Evolutionary conservation across 1,140 invertebrate genomes (phyloP).

Genomic region (Orussus abietinus): DNA sequence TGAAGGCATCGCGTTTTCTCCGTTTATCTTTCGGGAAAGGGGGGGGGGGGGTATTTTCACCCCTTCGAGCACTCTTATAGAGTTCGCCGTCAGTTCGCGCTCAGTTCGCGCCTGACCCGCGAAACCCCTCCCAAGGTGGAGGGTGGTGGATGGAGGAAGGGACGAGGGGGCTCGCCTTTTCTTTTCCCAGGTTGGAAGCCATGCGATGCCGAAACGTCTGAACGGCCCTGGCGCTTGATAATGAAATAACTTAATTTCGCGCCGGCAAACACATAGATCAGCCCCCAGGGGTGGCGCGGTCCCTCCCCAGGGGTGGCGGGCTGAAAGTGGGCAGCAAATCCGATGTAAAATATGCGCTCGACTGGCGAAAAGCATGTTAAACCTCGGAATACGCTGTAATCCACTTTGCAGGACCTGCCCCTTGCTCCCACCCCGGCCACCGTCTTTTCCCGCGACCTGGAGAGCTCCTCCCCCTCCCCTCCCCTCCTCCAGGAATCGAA

Average conservation of each 20-base stretch:
- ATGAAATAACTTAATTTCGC: slow-evolving; percentile 31
- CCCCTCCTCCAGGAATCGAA: too few relatives aligned
- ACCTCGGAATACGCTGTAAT: slow-evolving; percentile 4
- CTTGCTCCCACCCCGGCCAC: too few relatives aligned
- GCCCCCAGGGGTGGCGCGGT: slow-evolving; percentile 8
- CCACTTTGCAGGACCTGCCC: slow-evolving; percentile 1
- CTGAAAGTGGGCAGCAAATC: too few relatives aligned
- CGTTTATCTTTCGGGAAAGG: too few relatives aligned
- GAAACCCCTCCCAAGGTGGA: slow-evolving; percentile 8
- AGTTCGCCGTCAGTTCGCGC: too few relatives aligned
- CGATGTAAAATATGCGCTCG: slow-evolving; percentile 1
- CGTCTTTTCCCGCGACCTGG: background rate
- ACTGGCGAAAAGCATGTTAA: background rate
- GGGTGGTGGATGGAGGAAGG: too few relatives aligned
- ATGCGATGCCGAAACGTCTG: background rate
- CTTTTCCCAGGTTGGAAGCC: background rate
- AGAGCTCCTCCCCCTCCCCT: too few relatives aligned
- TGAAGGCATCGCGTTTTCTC: too few relatives aligned
- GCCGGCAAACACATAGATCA: slow-evolving; percentile 31
- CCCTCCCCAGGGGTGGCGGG: too few relatives aligned
- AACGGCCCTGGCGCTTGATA: slow-evolving; percentile 1
- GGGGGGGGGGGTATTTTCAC: too few relatives aligned
- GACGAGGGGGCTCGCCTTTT: too few relatives aligned
- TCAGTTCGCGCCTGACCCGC: slow-evolving; percentile 27
- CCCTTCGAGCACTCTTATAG: too few relatives aligned